Evolutionary conservation across 2,113 vertebrate genomes (phyloP), one percentile per base, ranked within the genome.

Genomic region (Macaca fascicularis): DNA sequence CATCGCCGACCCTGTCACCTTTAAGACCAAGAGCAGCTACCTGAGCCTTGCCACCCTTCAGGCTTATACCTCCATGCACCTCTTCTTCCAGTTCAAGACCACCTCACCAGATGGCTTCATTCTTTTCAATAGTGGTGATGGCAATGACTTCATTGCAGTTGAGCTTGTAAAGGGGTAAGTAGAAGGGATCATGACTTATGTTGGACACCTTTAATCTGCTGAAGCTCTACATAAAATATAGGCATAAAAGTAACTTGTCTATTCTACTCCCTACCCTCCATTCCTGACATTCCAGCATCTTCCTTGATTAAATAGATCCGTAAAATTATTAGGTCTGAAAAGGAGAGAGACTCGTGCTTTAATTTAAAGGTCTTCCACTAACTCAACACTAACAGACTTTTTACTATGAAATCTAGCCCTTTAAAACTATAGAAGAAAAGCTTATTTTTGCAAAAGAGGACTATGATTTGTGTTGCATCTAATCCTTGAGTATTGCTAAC

Each of bases 31-130:
- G 98, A 99, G 99, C 98, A 99, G 99, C 98, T 99, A 99, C 98
- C 97, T 99, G 98, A 99, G 99, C 79, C 93, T 99, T 91, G 99
- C 99, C 93, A 99, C 99, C 0, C 99, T 99, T 89, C 99, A 99
- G 98, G 99, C 99, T 8, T 99, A 99, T 17, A 99, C 99, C 76
- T 99, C 99, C 43, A 99, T 99, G 99, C 99, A 99, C 98, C 99
- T 99, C 96, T 99, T 99, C 98, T 99, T 99, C 94, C 99, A 99
- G 98, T 99, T 99, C 98, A 99, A 99, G 98, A 99, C 99, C 97
- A 99, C 99, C 8, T 99, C 99, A 1, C 98, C 99, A 0, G 99
- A 99, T 5, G 99, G 99, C 11, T 99, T 99, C 98, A 99, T 99
- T 97, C 99, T 99, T 83, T 99, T 99, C 98, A 99, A 99, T 30